Evolutionary conservation across 2,113 vertebrate genomes (phyloP).

Genomic region (Aldabrachelys gigantea): DNA sequence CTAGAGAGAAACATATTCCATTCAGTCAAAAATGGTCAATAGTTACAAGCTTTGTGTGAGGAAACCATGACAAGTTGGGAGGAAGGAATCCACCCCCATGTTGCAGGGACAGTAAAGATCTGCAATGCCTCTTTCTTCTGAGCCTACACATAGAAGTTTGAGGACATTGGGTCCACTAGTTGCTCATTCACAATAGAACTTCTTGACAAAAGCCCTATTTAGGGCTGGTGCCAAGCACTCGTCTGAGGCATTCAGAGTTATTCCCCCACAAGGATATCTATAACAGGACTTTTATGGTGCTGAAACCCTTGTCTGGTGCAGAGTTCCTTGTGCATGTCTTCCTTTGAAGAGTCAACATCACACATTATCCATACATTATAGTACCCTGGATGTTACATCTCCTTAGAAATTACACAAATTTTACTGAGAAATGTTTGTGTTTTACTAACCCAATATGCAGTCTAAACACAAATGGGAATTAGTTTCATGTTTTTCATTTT

Average conservation of each 20-base stretch:
- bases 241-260: neutral
- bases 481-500: neutral
- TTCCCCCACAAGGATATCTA: neutral
- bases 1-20: neutral
- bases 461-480: neutral
- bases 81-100: rapidly evolving
- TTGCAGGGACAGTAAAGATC: neutral
- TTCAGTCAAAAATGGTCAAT: neutral
- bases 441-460: neutral
- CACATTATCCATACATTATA: neutral
- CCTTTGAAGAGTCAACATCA: neutral
- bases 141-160: neutral
- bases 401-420: neutral
- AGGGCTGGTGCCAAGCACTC: neutral
- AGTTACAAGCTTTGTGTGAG: too few relatives aligned
- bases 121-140: neutral
- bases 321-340: neutral
- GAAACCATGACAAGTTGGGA: neutral
- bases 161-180: neutral
- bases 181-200: neutral
- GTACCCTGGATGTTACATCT: neutral
- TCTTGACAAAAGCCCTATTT: neutral
- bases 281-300: neutral
- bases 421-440: neutral
- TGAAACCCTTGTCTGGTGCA: neutral